Evolutionary conservation across 1,140 invertebrate genomes (phyloP).

Genomic region (Drosophila rhopaloa): DNA sequence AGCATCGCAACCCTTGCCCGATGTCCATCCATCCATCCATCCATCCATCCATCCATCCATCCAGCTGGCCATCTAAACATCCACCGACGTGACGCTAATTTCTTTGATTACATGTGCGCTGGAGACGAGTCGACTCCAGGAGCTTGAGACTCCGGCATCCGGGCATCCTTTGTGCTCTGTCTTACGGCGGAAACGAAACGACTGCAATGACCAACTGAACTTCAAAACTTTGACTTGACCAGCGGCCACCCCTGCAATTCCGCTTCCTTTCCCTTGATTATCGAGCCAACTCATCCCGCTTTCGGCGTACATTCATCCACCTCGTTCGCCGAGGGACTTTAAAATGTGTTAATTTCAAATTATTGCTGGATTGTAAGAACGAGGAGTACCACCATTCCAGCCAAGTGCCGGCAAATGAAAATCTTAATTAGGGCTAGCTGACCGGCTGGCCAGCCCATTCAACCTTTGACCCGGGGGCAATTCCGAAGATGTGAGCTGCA

Average conservation of each 20-base stretch:
- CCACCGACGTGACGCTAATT: conserved; percentile 80
- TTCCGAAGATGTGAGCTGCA: conserved; percentile 33
- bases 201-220: conserved; percentile 80
- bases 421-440: conserved; percentile 51
- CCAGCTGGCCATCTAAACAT: conserved; percentile 44
- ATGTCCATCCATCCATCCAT: conserved; percentile 35
- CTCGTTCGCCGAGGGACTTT: conserved; percentile 31
- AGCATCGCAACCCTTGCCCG: conserved; percentile 55
- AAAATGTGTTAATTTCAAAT: conserved; percentile 64
- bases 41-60: conserved; percentile 38
- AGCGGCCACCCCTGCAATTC: conserved; percentile 48
- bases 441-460: conserved; percentile 35
- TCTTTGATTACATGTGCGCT: conserved; percentile 77
- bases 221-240: conserved; percentile 75
- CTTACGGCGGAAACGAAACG: conserved; percentile 63
- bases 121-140: conserved; percentile 22
- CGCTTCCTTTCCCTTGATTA: conserved; percentile 67
- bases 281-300: conserved; percentile 29
- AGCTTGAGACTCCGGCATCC: conserved; percentile 45
- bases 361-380: conserved; percentile 39
- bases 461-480: conserved; percentile 33
- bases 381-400: conserved; percentile 1
- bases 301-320: conserved; percentile 39
- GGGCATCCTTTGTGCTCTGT: conserved; percentile 69
- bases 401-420: conserved; percentile 42